Evolutionary conservation across 1,140 invertebrate species (phyloP), one percentile per base, ranked within the genome.

Genomic region (Scylla paramamosain): DNA sequence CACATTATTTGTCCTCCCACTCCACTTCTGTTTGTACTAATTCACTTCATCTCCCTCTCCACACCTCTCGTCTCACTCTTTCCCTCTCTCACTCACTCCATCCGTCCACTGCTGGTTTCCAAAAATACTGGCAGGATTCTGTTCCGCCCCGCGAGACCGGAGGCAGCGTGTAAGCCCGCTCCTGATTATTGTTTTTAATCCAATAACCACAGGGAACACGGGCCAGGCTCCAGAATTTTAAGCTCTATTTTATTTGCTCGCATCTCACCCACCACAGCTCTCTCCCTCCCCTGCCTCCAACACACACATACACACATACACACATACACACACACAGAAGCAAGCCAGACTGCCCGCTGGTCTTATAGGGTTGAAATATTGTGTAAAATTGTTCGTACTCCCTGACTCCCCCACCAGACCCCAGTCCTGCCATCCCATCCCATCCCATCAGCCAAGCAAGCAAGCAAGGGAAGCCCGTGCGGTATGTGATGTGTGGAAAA

Each of bases 151-250:
- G 25, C 67, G 67, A 77, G 67, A 77, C 67, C n/a, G 20, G 67
- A 77, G 20, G 67, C 67, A n/a, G 67, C 67, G 67, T 25, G 67
- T 77, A 77, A 77, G 67, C n/a, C 67, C 7, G 67, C 67, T n/a
- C n/a, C 67, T 77, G 67, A 77, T 77, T 77, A 77, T 77, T 77
- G 67, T 77, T 77, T 77, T 77, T 77, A 77, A 77, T 77, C 67
- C 67, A 77, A 77, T 77, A 77, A 77, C 67, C 67, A 77, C 16
- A 59, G 67, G 20, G 67, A 77, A 77, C 67, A 77, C 25, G 67
- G 67, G 67, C 67, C 67, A n/a, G n/a, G 20, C 67, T 77, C 20
- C 67, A 77, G 67, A 77, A 77, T 77, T 77, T 77, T 77, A 77
- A 77, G 67, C 67, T 77, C 67, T 25, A 77, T 77, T 77, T 77